Base-by-base conservation (phyloP, 2,888 invertebrate species). In the Andrena minutula region DNA sequence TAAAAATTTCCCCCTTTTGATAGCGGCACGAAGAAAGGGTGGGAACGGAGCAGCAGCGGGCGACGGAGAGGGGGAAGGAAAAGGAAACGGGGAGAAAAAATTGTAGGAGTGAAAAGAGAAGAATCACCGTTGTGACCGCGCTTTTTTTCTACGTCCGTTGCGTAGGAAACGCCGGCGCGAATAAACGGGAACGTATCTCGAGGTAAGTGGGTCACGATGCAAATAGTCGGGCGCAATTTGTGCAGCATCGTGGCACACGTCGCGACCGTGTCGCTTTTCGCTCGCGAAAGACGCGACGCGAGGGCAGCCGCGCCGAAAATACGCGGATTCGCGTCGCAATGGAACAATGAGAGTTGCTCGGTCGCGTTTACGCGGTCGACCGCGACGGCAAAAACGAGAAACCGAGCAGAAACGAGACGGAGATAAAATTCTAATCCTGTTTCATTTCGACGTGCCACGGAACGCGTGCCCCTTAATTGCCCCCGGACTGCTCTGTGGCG, bases 121-220 rank as follows among this genome's bases (percentile, higher is more conserved):
- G 28, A 69, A 30, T 69, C 28, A 28, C 28, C 28, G 47, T 70
- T 60, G 49, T 47, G 70, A 71, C 53, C 70, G 47, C 65, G 64
- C 47, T 71, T 68, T 77, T 77, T 66, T 77, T 77, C 73, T 64
- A 64, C 61, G 65, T 32, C 30, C 51, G n/a, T 79, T 56, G 63
- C 78, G 72, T 56, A 60, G 77, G 53, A 78, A 80, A 76, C 73
- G 56, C 60, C 69, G 77, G 30, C 70, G 66, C 79, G 85, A 73
- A 69, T 71, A 85, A 56, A 85, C 83, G 83, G 75, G 85, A 79
- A 65, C 86, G 85, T 75, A 82, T 80, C 79, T 58, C 80, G 86
- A 68, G 77, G 85, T 81, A 87, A 87, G 86, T 87, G 79, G 87
- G 87, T 87, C 87, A 87, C 76, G 87, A 87, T 87, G 87, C 81